These are phyloP conservation scores for Heliconius hermathena DNA, from an alignment of 1,140 invertebrate genomes.

Conservation along the genomic window DNA sequence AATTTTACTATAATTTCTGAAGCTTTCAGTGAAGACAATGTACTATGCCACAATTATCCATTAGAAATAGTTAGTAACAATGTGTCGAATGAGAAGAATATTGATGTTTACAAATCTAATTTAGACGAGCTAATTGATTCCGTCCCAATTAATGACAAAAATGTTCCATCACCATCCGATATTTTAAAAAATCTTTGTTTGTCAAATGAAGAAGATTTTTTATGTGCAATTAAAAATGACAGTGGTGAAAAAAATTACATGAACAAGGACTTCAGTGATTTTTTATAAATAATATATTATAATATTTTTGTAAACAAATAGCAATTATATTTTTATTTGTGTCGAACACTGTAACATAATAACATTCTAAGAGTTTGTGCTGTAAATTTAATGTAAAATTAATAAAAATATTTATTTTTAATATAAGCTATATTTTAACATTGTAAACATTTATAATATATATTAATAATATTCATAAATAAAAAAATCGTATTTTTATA, in stretches of 20 bases:
- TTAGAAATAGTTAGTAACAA: not conserved
- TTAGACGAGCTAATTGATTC: conserved; percentile 65
- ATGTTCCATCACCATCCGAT: conserved; percentile 78
- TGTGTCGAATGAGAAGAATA: conserved; percentile 32
- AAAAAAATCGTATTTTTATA: not conserved
- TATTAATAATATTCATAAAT: not conserved
- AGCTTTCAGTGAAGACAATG: conserved; percentile 44
- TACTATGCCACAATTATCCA: conserved; percentile 26
- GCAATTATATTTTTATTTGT: not conserved
- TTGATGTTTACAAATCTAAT: conserved; percentile 47
- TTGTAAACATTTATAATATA: not conserved
- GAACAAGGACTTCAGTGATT: conserved; percentile 51
- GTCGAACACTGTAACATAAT: not conserved
- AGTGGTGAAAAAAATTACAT: conserved; percentile 21
- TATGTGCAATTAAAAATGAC: conserved; percentile 22
- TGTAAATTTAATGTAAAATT: not conserved
- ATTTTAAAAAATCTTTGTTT: conserved; percentile 80
- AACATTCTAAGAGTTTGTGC: not conserved
- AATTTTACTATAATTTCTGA: conserved; percentile 68
- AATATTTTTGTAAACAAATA: not conserved
- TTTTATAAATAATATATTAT: conserved; percentile 40
- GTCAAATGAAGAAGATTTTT: conserved; percentile 55
- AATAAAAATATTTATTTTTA: not conserved
- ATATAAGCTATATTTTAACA: not conserved
- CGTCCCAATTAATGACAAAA: conserved; percentile 64